Percentiles rank a stretch among this genome's conserved stretches.
Conservation (phyloP, 2,113 vertebrate species). For the Anthoscopus minutus region DNA sequence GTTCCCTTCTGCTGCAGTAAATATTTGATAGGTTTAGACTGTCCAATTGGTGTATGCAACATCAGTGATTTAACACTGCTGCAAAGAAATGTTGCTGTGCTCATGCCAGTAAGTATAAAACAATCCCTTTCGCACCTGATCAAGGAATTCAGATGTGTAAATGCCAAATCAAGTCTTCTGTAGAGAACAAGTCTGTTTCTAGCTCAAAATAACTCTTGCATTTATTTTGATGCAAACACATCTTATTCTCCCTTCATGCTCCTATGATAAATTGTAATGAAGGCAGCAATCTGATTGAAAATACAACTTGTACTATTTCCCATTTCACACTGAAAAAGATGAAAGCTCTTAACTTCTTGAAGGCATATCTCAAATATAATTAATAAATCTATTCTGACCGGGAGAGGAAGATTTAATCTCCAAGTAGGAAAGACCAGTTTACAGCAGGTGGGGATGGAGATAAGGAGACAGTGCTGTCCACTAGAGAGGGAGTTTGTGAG, state of each 20-base stretch:
- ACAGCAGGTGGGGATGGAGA: background rate
- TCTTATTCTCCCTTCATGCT: background rate
- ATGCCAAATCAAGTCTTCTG: background rate
- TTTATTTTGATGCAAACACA: background rate
- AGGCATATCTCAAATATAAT: background rate
- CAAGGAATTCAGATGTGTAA: background rate
- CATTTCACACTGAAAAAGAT: background rate
- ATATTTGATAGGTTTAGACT: background rate
- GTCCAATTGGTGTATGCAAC: background rate
- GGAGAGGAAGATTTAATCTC: constrained; percentile 27
- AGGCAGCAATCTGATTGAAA: background rate
- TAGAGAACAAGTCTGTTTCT: background rate
- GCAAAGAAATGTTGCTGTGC: background rate
- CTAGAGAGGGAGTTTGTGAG: background rate
- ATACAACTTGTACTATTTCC: background rate
- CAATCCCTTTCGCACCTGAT: background rate
- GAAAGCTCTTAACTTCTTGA: background rate
- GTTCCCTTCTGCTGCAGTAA: background rate
- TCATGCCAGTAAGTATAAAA: background rate
- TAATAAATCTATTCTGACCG: background rate
- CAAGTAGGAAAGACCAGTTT: constrained; percentile 12
- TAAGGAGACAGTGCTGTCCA: background rate
- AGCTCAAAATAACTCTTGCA: background rate
- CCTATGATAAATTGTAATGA: background rate
- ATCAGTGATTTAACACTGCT: background rate